Evolutionary conservation across 2,113 vertebrate species (phyloP), one percentile per base, ranked within the genome.

Genomic region (Pholis gunnellus): DNA sequence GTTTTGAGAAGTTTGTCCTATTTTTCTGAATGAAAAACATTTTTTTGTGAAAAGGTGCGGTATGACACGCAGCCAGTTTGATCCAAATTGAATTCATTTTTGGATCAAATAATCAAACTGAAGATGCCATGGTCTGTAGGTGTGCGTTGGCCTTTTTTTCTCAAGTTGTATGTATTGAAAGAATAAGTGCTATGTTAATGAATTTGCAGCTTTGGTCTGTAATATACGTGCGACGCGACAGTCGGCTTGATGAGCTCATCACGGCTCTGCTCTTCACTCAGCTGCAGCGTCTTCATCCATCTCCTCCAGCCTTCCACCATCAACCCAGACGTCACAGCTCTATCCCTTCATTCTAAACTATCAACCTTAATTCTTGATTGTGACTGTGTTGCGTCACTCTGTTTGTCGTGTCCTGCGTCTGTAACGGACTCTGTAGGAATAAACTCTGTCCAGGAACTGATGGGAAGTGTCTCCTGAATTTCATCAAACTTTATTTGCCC

Each of bases 401-500:
- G 11, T 36, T 18, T 11, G 14, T 20, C 29, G 10, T 31, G 36
- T 27, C 22, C 11, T 29, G 15, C 14, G 25, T 25, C 36, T 40
- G 7, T 44, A 31, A 18, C 46, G 6, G 46, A 48, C 60, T 42
- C 17, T 8, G 0, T 22, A 3, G n/a, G 15, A 61, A 31, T 6
- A 31, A 8, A 20, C 52, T 18, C 18, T 57, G 7, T 63, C 40
- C 11, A 54, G 44, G 63, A 78, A 74, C 8, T 31, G 34, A 14
- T 60, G 29, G 18, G 2, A 27, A 61, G 56, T n/a, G 31, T 36
- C 81, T 63, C 25, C 54, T 29, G 6, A 40, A 72, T 67, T 36
- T 61, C 36, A 50, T 54, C 65, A 73, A 72, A 44, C 81, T 70
- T 79, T 61, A 68, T 31, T 60, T 22, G 20, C 61, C 25, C 22